phyloP scores from a whole-genome alignment of 2,113 vertebrate genomes.

The Hyla sarda region DNA sequence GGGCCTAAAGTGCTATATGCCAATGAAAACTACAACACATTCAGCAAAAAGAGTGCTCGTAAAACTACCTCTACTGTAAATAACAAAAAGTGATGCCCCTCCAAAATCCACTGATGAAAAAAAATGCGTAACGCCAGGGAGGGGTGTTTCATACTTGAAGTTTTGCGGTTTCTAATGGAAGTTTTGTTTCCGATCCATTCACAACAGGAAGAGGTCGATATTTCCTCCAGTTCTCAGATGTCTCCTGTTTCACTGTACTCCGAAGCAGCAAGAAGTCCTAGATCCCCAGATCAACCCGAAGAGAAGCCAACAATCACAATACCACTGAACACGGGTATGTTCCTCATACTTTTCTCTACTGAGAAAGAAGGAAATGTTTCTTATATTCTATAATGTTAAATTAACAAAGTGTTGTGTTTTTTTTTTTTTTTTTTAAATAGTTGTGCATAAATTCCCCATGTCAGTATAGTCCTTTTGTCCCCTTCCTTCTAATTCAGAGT shows the following conservation, averaged over 20 bases:
- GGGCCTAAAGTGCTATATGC: too few species aligned
- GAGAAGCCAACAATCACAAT: conserved; percentile 64
- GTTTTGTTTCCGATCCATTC: background rate
- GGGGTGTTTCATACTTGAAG: background rate
- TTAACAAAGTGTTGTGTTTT: too few species aligned
- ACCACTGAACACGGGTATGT: conserved; percentile 12
- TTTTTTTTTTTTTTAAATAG: background rate
- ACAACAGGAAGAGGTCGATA: conserved; percentile 82
- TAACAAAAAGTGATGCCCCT: too few species aligned
- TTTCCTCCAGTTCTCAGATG: conserved; percentile 77
- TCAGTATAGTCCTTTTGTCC: too few species aligned
- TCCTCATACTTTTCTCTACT: background rate
- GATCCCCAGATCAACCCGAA: conserved; percentile 65
- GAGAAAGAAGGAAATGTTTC: background rate
- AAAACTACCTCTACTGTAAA: too few species aligned
- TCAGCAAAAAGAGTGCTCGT: too few species aligned
- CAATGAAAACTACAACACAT: too few species aligned
- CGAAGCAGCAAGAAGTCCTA: conserved; percentile 74
- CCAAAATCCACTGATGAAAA: too few species aligned
- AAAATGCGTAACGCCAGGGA: too few species aligned
- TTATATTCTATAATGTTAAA: background rate
- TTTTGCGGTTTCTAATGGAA: background rate
- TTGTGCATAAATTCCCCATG: too few species aligned
- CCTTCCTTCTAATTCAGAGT: too few species aligned
- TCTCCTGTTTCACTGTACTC: conserved; percentile 86